phyloP scores from a whole-genome alignment of 2,113 vertebrate species.

The Gopherus evgoodei region DNA sequence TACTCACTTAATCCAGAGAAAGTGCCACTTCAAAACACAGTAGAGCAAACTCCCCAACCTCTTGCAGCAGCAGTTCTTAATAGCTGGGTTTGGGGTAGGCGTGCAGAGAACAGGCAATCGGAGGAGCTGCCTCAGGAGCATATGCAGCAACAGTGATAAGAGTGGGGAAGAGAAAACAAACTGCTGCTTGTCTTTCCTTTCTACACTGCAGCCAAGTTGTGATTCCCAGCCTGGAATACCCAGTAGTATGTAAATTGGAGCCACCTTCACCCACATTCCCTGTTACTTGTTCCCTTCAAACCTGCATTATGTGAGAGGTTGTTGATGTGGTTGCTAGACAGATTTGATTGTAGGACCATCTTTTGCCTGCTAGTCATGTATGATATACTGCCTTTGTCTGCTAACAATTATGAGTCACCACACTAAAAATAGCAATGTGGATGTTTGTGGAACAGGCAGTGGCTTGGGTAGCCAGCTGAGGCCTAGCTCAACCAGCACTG shows the following conservation, averaged over 20 bases:
- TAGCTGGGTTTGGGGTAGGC: background rate
- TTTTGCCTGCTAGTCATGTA: background rate
- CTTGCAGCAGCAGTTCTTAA: background rate
- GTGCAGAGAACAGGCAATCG: background rate
- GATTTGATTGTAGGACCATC: background rate
- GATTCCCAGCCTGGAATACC: background rate
- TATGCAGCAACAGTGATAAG: background rate
- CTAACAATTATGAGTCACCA: too few relatives aligned
- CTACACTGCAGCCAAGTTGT: background rate
- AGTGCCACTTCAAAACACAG: background rate
- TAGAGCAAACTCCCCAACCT: background rate
- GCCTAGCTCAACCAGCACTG: too few relatives aligned
- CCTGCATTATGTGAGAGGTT: background rate
- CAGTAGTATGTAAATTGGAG: background rate
- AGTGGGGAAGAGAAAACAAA: background rate
- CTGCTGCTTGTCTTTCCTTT: background rate
- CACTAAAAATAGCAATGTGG: too few relatives aligned
- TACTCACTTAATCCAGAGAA: background rate
- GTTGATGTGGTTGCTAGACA: background rate
- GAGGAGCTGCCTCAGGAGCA: fast-evolving
- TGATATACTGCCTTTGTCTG: background rate
- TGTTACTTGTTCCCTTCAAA: background rate
- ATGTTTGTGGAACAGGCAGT: too few relatives aligned
- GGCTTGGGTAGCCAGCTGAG: too few relatives aligned
- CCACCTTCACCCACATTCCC: background rate